These are phyloP conservation scores for Neuroterus valhalla DNA, from an alignment of 1,140 invertebrate genomes.

Conservation along the genomic window DNA sequence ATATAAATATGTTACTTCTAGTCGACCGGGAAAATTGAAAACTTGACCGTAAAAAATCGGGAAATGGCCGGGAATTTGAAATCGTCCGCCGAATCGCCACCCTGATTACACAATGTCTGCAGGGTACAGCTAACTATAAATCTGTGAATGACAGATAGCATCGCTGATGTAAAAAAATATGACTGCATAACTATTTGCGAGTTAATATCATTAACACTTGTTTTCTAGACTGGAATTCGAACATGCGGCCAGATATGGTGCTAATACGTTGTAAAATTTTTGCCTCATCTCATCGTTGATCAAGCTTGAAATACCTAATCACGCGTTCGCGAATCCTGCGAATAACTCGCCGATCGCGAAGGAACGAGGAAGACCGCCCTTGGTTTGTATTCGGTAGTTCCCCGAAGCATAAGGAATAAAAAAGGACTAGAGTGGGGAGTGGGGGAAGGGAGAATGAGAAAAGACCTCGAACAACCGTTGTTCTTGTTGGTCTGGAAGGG, in stretches of 20 bases:
- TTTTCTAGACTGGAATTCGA: background rate
- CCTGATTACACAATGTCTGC: no score
- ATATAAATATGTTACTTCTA: no score
- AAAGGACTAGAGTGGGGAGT: slow-evolving; percentile 43
- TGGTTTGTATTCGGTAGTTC: slow-evolving; percentile 39
- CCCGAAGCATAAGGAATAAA: slow-evolving; percentile 42
- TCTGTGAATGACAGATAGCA: no score
- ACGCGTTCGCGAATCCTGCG: slow-evolving; percentile 8
- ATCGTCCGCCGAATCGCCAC: no score
- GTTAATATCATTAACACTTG: no score
- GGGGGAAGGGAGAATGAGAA: slow-evolving; percentile 31
- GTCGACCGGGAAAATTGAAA: no score
- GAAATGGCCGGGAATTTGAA: no score
- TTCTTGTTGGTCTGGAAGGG: slow-evolving; percentile 59
- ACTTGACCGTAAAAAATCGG: no score
- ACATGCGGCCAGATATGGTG: background rate
- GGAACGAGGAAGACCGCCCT: slow-evolving; percentile 43
- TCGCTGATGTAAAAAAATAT: no score
- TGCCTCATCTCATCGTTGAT: background rate
- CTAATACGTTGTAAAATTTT: slow-evolving; percentile 3
- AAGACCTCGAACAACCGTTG: slow-evolving; percentile 38
- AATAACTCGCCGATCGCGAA: slow-evolving; percentile 10
- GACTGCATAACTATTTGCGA: no score
- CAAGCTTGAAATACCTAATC: slow-evolving; percentile 25
- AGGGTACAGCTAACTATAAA: no score